These are phyloP conservation scores for Pelagia noctiluca DNA, from an alignment of 30 jellyfish, hydroid and myxozoan genomes.

Conservation along the genomic window DNA sequence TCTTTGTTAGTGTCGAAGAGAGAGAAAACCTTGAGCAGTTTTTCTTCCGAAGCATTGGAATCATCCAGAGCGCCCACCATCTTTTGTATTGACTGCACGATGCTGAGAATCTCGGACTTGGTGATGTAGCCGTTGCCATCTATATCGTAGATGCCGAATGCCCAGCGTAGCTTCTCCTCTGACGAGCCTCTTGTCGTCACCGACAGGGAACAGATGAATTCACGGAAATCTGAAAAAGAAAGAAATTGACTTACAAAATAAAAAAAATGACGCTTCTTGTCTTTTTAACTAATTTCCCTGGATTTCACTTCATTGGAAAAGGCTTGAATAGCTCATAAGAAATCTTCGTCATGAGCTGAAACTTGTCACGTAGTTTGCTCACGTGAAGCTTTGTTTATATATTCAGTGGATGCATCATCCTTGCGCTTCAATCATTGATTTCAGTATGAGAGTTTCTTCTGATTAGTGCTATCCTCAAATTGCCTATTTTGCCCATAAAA, in stretches of 20 bases:
- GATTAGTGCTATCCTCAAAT: too few species aligned
- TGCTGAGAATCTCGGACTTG: constrained; percentile 74
- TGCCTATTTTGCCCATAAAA: too few species aligned
- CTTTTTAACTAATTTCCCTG: background rate
- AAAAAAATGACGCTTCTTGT: background rate
- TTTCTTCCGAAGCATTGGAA: constrained; percentile 65
- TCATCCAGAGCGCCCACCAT: constrained; percentile 94
- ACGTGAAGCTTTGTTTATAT: too few species aligned
- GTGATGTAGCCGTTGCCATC: constrained; percentile 94
- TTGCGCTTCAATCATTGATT: too few species aligned
- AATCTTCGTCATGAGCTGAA: too few species aligned
- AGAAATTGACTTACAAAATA: background rate
- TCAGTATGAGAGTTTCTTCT: too few species aligned
- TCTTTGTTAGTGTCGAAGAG: constrained; percentile 80
- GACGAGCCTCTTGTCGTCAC: constrained; percentile 91
- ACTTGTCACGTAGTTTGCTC: too few species aligned
- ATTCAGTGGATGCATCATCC: too few species aligned
- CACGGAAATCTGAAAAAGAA: constrained; percentile 81
- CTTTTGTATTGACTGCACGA: constrained; percentile 76
- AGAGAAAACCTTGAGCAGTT: constrained; percentile 64
- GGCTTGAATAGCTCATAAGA: background rate
- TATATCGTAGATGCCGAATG: constrained; percentile 82
- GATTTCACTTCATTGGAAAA: background rate
- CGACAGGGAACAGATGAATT: constrained; percentile 88
- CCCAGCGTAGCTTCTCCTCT: constrained; percentile 91